phyloP scores from a whole-genome alignment of 2,888 invertebrate genomes.

The Metalampra italica region DNA sequence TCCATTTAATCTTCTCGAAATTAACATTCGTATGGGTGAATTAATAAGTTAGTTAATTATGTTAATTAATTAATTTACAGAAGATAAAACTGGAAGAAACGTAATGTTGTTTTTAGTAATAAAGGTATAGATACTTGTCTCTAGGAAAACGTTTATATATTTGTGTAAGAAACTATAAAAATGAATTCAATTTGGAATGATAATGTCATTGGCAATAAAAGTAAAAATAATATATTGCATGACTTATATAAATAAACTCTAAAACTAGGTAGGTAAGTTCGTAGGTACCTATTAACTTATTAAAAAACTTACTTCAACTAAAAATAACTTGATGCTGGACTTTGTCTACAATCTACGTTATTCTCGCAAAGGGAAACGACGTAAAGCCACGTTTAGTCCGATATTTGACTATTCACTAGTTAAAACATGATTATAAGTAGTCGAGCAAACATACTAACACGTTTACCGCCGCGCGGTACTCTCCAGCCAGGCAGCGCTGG shows the following conservation, averaged over 20 bases:
- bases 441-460: constrained; percentile 39
- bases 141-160: too few relatives aligned
- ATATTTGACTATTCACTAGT: not conserved
- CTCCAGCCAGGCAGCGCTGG: constrained; percentile 28
- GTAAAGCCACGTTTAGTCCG: not conserved
- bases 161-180: too few relatives aligned
- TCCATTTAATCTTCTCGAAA: not conserved
- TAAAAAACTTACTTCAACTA: too few relatives aligned
- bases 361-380: not conserved
- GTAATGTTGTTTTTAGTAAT: not conserved
- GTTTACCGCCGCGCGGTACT: constrained; percentile 28
- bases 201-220: too few relatives aligned
- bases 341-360: too few relatives aligned
- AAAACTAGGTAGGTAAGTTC: too few relatives aligned
- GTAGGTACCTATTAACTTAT: too few relatives aligned
- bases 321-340: too few relatives aligned
- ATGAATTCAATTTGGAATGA: too few relatives aligned
- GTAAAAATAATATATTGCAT: too few relatives aligned
- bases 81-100: not conserved
- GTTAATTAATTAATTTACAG: constrained; percentile 17
- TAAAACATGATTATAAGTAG: constrained; percentile 36
- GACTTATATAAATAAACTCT: too few relatives aligned
- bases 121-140: not conserved
- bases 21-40: constrained; percentile 12
- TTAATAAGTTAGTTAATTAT: constrained; percentile 15